Evolutionary conservation across 2,113 vertebrate species (phyloP).

Genomic region (Riparia riparia): DNA sequence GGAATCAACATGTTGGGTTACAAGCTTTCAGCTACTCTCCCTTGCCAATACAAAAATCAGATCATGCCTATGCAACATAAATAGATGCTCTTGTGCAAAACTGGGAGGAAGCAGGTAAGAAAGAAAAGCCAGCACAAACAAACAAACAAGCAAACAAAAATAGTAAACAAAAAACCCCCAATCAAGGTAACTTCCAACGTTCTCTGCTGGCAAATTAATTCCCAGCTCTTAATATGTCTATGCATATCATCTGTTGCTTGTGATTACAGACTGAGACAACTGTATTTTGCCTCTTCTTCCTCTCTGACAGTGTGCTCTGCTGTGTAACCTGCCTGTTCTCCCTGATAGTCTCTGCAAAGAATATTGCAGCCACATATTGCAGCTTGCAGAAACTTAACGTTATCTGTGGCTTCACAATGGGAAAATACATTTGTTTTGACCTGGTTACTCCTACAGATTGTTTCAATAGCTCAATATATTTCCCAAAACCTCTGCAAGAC

Average conservation of each 20-base stretch:
- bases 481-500: background rate
- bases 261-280: background rate
- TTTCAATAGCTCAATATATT: constrained; percentile 5
- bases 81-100: background rate
- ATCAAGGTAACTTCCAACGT: background rate
- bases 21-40: background rate
- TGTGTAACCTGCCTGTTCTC: background rate
- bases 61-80: background rate
- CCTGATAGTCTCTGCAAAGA: rapidly evolving
- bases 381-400: background rate
- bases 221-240: background rate
- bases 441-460: background rate
- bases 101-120: background rate
- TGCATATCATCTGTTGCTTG: background rate
- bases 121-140: background rate
- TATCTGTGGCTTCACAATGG: background rate
- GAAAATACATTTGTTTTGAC: background rate
- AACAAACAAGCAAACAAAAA: background rate
- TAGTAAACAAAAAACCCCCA: background rate
- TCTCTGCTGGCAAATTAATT: background rate
- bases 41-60: background rate
- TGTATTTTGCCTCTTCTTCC: background rate
- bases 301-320: background rate
- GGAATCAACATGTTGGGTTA: background rate
- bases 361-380: background rate